Evolutionary conservation across 2,113 vertebrate genomes (phyloP), one percentile per base, ranked within the genome.

Genomic region (Aleadryas rufinucha): DNA sequence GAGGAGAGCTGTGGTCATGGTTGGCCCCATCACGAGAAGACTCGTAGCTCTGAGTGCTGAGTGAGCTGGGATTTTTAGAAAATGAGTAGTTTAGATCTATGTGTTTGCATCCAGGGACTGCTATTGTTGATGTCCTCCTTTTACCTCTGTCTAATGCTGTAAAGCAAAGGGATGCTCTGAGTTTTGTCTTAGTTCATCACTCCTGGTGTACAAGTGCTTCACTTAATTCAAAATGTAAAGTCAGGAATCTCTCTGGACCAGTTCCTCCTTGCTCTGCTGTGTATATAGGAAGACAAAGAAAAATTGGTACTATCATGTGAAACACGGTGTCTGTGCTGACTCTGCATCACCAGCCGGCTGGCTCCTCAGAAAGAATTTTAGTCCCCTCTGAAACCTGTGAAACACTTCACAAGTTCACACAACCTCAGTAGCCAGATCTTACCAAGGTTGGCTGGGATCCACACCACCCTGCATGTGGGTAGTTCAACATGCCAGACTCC

Each of bases 341-440:
- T 74, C 24, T 74, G 64, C 30, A 52, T 59, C 52, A 66, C 42
- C 59, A 54, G 89, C 86, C 93, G 90, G 84, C 80, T 96, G 91
- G 92, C 89, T 86, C 33, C 35, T 92, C 64, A 66, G 39, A 76
- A 95, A 69, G 70, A 53, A 80, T 88, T 96, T 94, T 77, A 88
- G 90, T 53, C 35, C 66, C 54, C 69, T 89, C 64, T 90, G 86
- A 84, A 89, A 93, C 88, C 90, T 89, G 80, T 87, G 93, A 97
- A 95, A 87, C 94, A 84, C 76, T 96, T 96, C 39, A 85, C 92
- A 77, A 77, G 86, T 95, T 96, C 93, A 92, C 93, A 95, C 91
- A 84, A 63, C 69, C 80, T 70, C 56, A 81, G 64, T 31, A 84
- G 54, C 89, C 91, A 71, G 83, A 80, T 74, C 86, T 86, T 92